A percentile compares a stretch with the other conserved stretches of the same genome.
phyloP scores from a whole-genome alignment of 2,797 vertebrate species.

The Austrolebias charrua region DNA sequence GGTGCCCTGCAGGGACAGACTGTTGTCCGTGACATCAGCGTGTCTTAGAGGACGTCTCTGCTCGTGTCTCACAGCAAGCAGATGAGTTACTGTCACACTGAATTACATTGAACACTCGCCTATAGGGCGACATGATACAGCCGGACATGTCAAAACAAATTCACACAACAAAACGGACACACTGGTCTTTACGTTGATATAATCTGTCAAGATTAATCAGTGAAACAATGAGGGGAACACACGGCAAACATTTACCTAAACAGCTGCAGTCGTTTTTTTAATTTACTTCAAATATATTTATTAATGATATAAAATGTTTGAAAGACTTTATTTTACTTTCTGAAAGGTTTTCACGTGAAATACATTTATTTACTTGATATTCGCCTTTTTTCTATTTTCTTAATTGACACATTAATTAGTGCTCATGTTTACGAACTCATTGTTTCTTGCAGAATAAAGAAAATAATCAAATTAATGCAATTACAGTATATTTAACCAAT shows the following conservation, averaged over 20 bases:
- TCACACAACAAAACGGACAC: not conserved
- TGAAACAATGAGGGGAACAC: not conserved
- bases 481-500: not conserved
- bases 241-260: not conserved
- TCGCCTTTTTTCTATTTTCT: too few species aligned
- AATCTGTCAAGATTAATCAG: not conserved
- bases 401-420: not conserved
- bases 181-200: not conserved
- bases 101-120: conserved; percentile 25
- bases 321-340: too few species aligned
- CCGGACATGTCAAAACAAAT: conserved; percentile 37
- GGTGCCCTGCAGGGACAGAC: conserved; percentile 6
- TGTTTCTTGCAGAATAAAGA: not conserved
- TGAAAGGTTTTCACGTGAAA: too few species aligned
- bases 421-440: not conserved
- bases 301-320: too few species aligned
- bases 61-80: conserved; percentile 6
- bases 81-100: conserved; percentile 31
- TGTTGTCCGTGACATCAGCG: conserved; percentile 1
- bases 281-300: too few species aligned
- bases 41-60: conserved; percentile 16
- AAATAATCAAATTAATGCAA: not conserved
- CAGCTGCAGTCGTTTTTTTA: too few species aligned
- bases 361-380: too few species aligned
- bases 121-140: conserved; percentile 14